Conservation (phyloP, 2,113 vertebrate species). For the Chaetops frenatus region DNA sequence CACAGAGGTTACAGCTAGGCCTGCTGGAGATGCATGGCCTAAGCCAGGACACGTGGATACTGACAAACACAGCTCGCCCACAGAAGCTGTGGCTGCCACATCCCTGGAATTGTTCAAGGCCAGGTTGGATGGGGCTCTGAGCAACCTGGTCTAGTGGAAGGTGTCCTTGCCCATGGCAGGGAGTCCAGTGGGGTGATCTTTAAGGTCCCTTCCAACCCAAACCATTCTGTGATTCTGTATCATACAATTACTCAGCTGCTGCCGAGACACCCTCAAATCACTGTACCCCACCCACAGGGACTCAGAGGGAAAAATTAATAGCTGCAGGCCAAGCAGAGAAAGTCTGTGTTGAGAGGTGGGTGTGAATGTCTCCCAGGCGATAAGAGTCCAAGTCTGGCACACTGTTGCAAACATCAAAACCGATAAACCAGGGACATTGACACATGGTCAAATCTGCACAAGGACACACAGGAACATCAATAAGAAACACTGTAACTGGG, state of each 20-base stretch:
- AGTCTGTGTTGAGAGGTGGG: accelerated
- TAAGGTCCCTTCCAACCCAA: background rate
- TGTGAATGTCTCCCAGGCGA: background rate
- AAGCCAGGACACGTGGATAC: background rate
- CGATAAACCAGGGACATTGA: background rate
- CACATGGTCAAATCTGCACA: accelerated
- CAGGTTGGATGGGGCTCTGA: background rate
- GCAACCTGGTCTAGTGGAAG: background rate
- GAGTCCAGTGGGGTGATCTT: background rate
- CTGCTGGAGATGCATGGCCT: background rate
- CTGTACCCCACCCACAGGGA: background rate
- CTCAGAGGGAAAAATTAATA: background rate
- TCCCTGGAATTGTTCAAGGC: background rate
- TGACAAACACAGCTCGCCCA: background rate
- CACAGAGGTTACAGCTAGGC: background rate
- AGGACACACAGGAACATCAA: background rate
- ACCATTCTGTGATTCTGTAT: background rate
- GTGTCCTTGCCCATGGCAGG: background rate
- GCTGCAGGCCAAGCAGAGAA: background rate
- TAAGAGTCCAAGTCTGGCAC: background rate
- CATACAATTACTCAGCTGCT: background rate
- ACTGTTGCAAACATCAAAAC: background rate
- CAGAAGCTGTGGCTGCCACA: background rate
- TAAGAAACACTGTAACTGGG: background rate
- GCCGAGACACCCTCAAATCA: background rate